A percentile compares a stretch with the other conserved stretches of the same genome.
Conservation (phyloP, 1,140 invertebrate genomes). For the Contarinia nasturtii region DNA sequence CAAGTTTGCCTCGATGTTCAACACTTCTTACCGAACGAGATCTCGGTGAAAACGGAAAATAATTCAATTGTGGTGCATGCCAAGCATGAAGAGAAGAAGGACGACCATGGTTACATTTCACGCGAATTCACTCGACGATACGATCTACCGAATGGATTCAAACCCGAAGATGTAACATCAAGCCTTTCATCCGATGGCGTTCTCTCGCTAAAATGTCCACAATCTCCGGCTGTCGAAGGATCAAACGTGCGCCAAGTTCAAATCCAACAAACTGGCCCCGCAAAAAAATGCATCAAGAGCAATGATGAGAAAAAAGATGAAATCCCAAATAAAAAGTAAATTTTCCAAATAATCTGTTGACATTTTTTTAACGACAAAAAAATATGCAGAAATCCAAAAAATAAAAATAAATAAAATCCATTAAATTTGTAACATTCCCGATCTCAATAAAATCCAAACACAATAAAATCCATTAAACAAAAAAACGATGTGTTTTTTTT, state of each 20-base stretch:
- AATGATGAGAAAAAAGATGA: not conserved
- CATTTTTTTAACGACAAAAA: no score
- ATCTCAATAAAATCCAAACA: no score
- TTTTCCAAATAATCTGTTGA: no score
- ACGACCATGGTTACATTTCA: slow-evolving; percentile 37
- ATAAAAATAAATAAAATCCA: no score
- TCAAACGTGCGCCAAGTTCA: slow-evolving; percentile 16
- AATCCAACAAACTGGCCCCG: slow-evolving; percentile 15
- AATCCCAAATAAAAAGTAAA: no score
- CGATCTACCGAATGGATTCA: slow-evolving; percentile 42
- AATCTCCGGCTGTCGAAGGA: slow-evolving; percentile 31
- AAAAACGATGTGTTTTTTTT: no score
- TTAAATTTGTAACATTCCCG: no score
- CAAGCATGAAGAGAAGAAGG: slow-evolving; percentile 47
- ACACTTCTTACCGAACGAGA: slow-evolving; percentile 53
- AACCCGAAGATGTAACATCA: slow-evolving; percentile 40
- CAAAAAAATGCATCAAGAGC: slow-evolving; percentile 1
- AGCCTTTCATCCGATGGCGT: slow-evolving; percentile 55
- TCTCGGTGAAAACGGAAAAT: slow-evolving; percentile 53
- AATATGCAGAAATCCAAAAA: no score
- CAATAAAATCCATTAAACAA: no score
- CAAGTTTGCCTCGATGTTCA: slow-evolving; percentile 47
- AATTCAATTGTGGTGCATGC: slow-evolving; percentile 44
- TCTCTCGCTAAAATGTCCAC: slow-evolving; percentile 41
- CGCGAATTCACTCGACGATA: slow-evolving; percentile 52